Base-by-base conservation (phyloP, 2,113 vertebrate genomes). In the Leiothrix lutea region DNA sequence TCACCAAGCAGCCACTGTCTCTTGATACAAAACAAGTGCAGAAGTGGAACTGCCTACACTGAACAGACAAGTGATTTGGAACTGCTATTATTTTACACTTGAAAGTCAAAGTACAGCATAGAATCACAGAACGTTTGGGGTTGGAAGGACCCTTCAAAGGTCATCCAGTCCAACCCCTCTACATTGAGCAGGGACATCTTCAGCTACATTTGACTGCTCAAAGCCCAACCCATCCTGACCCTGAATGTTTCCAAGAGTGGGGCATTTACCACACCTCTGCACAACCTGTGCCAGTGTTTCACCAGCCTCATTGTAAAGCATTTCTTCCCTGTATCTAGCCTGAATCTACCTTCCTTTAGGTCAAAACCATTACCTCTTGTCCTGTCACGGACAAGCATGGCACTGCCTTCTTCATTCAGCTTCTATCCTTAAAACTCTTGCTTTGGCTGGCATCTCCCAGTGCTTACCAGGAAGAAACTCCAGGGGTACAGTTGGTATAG, bases 401-500 rank as follows among this genome's bases (percentile, higher is more conserved):
- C 33, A 78, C 20, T 47, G 65, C 16, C 25, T 71, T 38, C 42
- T 80, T 75, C 45, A 42, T 44, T 57, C 44, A 60, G 38, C 25
- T 71, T 77, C 82, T 56, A 11, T 2, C n/a, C 71, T 93, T 71
- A 88, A 26, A 51, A 47, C 44, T 50, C 42, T 47, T 64, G 60
- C 61, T 89, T 74, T 8, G 2, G 11, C 14, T 38, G 70, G 33
- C 45, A 78, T 12, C 33, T 50, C 24, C 53, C 45, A 36, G 36
- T n/a, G 53, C 97, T 98, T 92, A 98, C 98, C 98, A 83, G 98
- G 97, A 89, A 98, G 97, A 86, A 98, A 97, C 71, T 98, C 98
- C 44, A 98, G 80, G 28, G 98, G 97, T 38, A 98, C 97, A 0
- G 97, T 93, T 23, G 98, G 98, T 60, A 98, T 97, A 53, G 98